Base-by-base conservation (phyloP, 2,888 invertebrate species). In the Heliconius aoede region DNA sequence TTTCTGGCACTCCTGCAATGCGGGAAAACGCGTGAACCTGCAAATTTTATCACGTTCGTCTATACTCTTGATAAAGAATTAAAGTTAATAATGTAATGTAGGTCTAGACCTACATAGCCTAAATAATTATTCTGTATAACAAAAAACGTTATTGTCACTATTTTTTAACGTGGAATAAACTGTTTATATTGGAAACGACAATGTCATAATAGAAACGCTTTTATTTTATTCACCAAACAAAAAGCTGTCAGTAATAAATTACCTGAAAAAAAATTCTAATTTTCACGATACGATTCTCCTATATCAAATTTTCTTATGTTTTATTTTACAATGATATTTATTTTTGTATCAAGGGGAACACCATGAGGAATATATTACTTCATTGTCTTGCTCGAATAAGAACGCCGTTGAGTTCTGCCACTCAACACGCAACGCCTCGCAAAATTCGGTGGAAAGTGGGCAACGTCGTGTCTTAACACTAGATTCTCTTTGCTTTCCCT, bases 181-280 rank as follows among this genome's bases (percentile, higher is more conserved):
- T n/a, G 36, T 64, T 24, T 7, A 36, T 36, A 64, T 36, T 32
- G 24, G 32, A 1, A 64, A 64, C 32, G 36, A 64, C 64, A 32
- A 64, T 64, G 36, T 64, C 36, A 36, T n/a, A 24, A 64, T 36
- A 32, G 64, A 64, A 32, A 24, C 32, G 32, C 32, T 36, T 64
- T 64, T 32, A 24, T 64, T 64, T 24, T 36, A 32, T n/a, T n/a
- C n/a, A n/a, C 64, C 64, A 24, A 28, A 69, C 46, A 55, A 69
- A 21, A n/a, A 21, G n/a, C 55, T n/a, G n/a, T n/a, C n/a, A 28
- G 46, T 30, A 30, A 51, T 51, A 68, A 68, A 68, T 69, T 69
- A 69, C 13, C 51, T 51, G 28, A 51, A 36, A 69, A n/a, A 51
- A 51, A 51, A 30, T 51, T 51, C 13, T 28, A 69, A 51, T 30